Evolutionary conservation across 2,888 invertebrate species (phyloP).

Genomic region (Platycheirus rosarum): DNA sequence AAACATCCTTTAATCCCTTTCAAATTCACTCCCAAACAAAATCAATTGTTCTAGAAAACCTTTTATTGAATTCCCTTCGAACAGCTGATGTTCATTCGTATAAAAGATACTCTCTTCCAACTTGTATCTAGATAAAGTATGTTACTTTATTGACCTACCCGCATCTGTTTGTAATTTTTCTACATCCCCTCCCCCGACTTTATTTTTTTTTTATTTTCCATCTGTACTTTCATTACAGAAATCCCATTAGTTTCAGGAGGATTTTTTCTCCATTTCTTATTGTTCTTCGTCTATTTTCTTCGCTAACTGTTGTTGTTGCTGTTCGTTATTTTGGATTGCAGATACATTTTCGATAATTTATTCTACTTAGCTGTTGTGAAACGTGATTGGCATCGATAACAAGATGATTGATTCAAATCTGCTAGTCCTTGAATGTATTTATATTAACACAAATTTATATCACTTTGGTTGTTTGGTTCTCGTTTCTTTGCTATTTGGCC

Average conservation of each 20-base stretch:
- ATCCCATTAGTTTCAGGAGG: slow-evolving; percentile 38
- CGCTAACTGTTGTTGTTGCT: slow-evolving; percentile 10
- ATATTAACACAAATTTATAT: slow-evolving; percentile 11
- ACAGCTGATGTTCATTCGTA: slow-evolving; percentile 38
- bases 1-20: slow-evolving; percentile 1
- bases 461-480: slow-evolving; percentile 11
- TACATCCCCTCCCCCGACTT: no score
- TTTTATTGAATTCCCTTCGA: slow-evolving; percentile 31
- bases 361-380: slow-evolving; percentile 62
- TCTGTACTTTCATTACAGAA: slow-evolving; percentile 18
- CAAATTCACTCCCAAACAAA: not conserved
- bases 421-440: slow-evolving; percentile 28
- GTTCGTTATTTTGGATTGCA: slow-evolving; percentile 8
- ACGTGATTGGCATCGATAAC: slow-evolving; percentile 71
- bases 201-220: slow-evolving; percentile 4
- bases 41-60: slow-evolving; percentile 14
- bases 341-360: slow-evolving; percentile 61
- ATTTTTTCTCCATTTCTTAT: slow-evolving; percentile 25
- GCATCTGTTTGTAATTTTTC: slow-evolving; percentile 46
- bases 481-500: slow-evolving; percentile 13
- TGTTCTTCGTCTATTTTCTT: slow-evolving; percentile 1
- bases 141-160: slow-evolving; percentile 44
- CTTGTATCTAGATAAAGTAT: not conserved
- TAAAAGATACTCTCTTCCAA: slow-evolving; percentile 19
- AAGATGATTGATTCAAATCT: slow-evolving; percentile 65